Evolutionary conservation across 2,888 invertebrate species (phyloP).

Genomic region (Drosophila yooni): DNA sequence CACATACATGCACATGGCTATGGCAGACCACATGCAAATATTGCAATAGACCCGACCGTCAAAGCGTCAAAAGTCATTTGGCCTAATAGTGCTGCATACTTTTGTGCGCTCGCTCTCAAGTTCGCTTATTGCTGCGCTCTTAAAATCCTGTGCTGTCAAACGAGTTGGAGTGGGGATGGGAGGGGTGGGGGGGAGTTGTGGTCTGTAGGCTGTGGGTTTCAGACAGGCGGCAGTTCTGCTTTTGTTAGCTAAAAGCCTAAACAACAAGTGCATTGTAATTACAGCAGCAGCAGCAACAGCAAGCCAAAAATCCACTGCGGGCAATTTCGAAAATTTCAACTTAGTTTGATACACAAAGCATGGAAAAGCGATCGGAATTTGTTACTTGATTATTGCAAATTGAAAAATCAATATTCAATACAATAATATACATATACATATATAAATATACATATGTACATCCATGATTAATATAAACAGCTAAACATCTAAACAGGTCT

Average conservation of each 20-base stretch:
- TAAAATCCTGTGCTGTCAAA: conserved; percentile 36
- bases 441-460: background rate
- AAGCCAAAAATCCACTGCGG: conserved; percentile 26
- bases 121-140: conserved; percentile 68
- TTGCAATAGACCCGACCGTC: conserved; percentile 42
- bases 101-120: conserved; percentile 65
- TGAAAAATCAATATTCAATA: background rate
- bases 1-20: background rate
- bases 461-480: background rate
- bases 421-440: background rate
- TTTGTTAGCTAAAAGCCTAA: conserved; percentile 61
- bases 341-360: background rate
- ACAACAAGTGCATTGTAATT: conserved; percentile 71
- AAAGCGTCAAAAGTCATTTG: conserved; percentile 66
- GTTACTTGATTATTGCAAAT: background rate
- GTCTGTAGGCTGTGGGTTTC: background rate
- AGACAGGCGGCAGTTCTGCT: conserved; percentile 5
- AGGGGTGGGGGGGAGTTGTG: background rate
- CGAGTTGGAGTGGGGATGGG: background rate
- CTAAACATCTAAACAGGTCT: background rate
- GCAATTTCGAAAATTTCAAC: conserved; percentile 11
- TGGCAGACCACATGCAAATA: conserved; percentile 60
- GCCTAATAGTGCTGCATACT: conserved; percentile 72
- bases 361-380: no score
- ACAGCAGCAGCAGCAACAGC: conserved; percentile 40